Base-by-base conservation (phyloP, 2,888 invertebrate species). In the Diadegma fenestrale region DNA sequence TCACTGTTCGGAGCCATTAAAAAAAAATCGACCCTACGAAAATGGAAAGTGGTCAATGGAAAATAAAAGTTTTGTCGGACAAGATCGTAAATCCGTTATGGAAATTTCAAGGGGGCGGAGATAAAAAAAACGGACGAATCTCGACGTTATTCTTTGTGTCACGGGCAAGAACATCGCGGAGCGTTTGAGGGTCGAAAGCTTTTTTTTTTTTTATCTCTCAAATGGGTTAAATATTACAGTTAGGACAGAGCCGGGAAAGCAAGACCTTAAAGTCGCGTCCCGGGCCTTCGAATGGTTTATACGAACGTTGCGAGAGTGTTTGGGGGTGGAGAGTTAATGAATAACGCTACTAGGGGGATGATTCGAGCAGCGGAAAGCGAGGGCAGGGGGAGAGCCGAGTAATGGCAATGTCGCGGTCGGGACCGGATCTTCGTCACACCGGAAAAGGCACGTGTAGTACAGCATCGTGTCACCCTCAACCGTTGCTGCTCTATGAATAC, bases 381-480 rank as follows among this genome's bases (percentile, higher is more conserved):
- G 41, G 41, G 43, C 41, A 37, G 26, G 45, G 43, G 12, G 61
- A 76, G 22, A 61, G 58, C 22, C 54, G 58, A 78, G 68, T 61
- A 79, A 71, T 33, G 37, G 69, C 69, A 22, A 80, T 41, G 79
- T 80, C 51, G 79, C 61, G 66, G 45, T 45, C 43, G 45, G 30
- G 41, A 77, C 61, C 61, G 63, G 71, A 71, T 80, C 71, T 69
- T 72, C 54, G 80, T 72, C 80, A 80, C 64, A 54, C 80, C 63
- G 51, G 63, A 78, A 76, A 73, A 68, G 71, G 26, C 30, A 61
- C 48, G 43, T 61, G 48, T 48, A 71, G 58, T 51, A 69, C 69
- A 80, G 72, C 75, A 63, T 79, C 69, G 63, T 72, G 58, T 80
- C 72, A 48, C 72, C 66, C 66, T 72, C n/a, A n/a, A 43, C 12